Conservation (phyloP, 2,797 vertebrate genomes). For the Pogonophryne albipinna region DNA sequence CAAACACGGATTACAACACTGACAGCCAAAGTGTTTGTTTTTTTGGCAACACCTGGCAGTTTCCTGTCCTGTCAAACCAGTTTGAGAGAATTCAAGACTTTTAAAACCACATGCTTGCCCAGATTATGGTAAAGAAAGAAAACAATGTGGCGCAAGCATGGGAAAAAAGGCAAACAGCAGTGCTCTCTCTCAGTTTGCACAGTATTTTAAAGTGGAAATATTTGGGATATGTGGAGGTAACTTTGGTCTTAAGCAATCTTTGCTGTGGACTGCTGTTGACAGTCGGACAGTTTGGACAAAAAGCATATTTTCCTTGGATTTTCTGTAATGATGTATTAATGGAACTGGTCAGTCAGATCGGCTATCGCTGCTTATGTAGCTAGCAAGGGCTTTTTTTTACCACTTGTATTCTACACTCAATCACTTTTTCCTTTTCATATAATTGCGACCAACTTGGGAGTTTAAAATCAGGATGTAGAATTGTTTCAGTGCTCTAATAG, state of each 20-base stretch:
- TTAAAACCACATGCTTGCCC: slow-evolving; percentile 27
- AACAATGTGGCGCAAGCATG: slow-evolving; percentile 2
- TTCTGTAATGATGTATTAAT: not conserved
- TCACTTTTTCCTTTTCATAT: not conserved
- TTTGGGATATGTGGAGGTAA: not conserved
- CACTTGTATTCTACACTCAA: not conserved
- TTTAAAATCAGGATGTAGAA: slow-evolving; percentile 1
- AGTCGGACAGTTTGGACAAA: not conserved
- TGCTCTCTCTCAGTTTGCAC: not conserved
- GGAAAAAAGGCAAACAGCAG: not conserved
- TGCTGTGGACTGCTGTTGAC: not conserved
- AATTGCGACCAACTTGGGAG: not conserved
- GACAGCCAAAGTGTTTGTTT: slow-evolving; percentile 34
- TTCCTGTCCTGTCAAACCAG: slow-evolving; percentile 54
- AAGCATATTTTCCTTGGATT: not conserved
- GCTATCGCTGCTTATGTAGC: not conserved
- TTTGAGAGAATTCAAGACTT: slow-evolving; percentile 47
- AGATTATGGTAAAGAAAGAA: slow-evolving; percentile 20
- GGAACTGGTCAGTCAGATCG: not conserved
- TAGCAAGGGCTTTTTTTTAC: too few species aligned
- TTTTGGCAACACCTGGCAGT: slow-evolving; percentile 23
- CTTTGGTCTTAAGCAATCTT: not conserved
- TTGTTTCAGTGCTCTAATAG: not conserved
- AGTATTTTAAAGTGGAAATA: not conserved
- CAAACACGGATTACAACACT: slow-evolving; percentile 47